Conservation (phyloP, 2,888 invertebrate species). For the Eutolmus rufibarbis region DNA sequence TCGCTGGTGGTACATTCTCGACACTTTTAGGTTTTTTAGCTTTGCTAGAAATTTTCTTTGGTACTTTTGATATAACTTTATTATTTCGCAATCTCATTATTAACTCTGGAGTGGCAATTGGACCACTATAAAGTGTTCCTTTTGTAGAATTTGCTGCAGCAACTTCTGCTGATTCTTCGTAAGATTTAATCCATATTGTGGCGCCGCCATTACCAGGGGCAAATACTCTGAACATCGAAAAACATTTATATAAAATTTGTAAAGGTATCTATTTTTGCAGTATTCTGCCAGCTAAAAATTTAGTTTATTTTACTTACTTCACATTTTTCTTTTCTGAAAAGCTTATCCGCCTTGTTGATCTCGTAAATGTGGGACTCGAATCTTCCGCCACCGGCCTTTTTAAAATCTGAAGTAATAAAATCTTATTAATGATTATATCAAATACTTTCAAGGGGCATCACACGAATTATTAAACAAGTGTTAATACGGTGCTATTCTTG, state of each 20-base stretch:
- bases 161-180: constrained; percentile 45
- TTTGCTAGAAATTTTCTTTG: not conserved
- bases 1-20: not conserved
- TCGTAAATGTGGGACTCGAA: constrained; percentile 44
- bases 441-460: too few species aligned
- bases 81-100: not conserved
- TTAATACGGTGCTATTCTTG: too few species aligned
- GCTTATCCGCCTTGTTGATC: constrained; percentile 49
- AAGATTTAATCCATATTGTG: constrained; percentile 51
- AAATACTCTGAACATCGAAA: constrained; percentile 48
- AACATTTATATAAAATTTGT: not conserved
- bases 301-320: constrained; percentile 45
- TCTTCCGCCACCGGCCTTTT: constrained; percentile 44
- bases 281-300: not conserved
- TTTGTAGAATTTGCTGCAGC: not conserved
- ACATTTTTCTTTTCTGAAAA: constrained; percentile 51
- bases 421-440: not conserved
- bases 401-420: constrained; percentile 46
- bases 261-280: not conserved
- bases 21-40: not conserved
- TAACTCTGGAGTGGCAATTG: not conserved
- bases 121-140: not conserved
- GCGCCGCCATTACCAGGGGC: constrained; percentile 47
- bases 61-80: not conserved
- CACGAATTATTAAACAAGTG: too few species aligned